These are phyloP conservation scores for Crotalus helleri DNA, from an alignment of 2,113 vertebrate species.

Conservation along the genomic window DNA sequence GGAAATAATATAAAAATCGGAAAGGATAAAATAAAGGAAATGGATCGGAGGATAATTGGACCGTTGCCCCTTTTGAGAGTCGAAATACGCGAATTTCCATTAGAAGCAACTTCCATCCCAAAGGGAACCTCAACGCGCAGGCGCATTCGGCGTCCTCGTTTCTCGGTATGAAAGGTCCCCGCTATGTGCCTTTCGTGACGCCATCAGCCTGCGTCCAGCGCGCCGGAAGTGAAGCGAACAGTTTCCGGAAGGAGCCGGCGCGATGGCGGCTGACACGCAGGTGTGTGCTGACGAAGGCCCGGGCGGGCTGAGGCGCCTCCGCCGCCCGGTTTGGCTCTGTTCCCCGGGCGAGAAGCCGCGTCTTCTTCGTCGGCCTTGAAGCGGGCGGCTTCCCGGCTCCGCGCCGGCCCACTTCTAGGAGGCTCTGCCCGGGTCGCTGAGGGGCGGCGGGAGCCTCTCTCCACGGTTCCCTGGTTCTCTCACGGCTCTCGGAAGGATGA, in stretches of 20 bases:
- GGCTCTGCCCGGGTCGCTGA: neutral
- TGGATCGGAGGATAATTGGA: neutral
- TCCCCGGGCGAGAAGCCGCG: neutral
- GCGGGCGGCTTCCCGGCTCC: neutral
- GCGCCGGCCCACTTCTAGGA: neutral
- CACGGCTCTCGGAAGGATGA: neutral
- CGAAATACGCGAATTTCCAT: neutral
- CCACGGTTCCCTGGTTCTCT: neutral
- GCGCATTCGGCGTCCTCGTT: neutral
- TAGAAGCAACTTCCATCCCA: rapidly evolving
- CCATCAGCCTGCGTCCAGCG: neutral
- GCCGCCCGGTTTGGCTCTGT: neutral
- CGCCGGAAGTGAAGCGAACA: constrained; percentile 67
- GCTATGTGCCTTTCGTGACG: neutral
- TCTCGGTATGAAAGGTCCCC: neutral
- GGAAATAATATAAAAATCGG: neutral
- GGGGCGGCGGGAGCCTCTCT: neutral
- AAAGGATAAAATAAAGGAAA: too few relatives aligned
- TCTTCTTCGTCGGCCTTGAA: neutral
- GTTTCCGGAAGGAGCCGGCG: constrained; percentile 70
- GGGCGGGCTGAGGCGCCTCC: too few relatives aligned
- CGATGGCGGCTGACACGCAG: constrained; percentile 97
- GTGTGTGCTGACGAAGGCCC: constrained; percentile 57
- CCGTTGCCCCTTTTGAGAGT: too few relatives aligned
- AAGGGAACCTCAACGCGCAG: neutral